phyloP scores from a whole-genome alignment of 2,797 vertebrate genomes.

The Notamacropus eugenii region DNA sequence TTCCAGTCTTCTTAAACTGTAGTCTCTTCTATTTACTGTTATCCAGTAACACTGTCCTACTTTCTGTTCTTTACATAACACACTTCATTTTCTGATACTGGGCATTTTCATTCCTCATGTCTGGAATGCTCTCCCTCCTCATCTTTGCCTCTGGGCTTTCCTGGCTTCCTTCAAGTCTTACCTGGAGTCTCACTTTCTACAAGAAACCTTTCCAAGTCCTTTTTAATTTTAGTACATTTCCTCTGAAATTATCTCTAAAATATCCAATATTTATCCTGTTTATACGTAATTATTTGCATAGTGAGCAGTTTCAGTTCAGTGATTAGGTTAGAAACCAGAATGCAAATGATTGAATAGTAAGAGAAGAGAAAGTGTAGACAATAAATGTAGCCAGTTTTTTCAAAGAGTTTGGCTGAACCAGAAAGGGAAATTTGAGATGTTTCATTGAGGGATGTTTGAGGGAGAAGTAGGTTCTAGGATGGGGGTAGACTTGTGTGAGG shows the following conservation, averaged over 20 bases:
- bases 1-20: neutral
- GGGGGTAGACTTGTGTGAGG: neutral
- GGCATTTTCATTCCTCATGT: neutral
- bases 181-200: neutral
- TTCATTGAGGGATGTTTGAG: neutral
- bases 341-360: neutral
- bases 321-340: neutral
- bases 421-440: neutral
- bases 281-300: neutral
- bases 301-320: neutral
- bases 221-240: neutral
- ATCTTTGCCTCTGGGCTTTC: neutral
- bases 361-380: neutral
- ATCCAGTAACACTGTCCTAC: neutral
- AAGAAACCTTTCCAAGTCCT: neutral
- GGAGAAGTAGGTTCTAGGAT: neutral
- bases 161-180: neutral
- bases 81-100: neutral
- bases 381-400: neutral
- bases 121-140: neutral
- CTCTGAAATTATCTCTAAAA: neutral
- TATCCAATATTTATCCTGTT: neutral
- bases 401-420: neutral
- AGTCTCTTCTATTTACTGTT: neutral
- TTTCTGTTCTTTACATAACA: neutral